Evolutionary conservation across 2,888 invertebrate genomes (phyloP), one percentile per base, ranked within the genome.

Genomic region (Lumbricus terrestris): DNA sequence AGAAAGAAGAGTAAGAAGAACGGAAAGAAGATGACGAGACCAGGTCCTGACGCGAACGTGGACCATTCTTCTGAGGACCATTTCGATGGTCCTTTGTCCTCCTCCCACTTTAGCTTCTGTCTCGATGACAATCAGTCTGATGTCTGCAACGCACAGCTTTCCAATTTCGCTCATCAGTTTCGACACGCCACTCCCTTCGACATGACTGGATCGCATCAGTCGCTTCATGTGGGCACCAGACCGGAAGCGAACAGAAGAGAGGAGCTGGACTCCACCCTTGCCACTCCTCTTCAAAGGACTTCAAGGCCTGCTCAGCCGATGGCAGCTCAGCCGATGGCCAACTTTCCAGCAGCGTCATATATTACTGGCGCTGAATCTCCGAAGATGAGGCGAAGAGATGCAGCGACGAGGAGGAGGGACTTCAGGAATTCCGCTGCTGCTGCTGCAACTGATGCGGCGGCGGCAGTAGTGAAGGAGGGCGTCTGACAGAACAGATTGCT

Each of bases 291-390:
- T 47, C 47, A 8, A 47, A 47, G 23, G 23, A 47, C n/a, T 69
- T 69, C 69, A n/a, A n/a, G 69, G 69, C 69, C 69, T 69, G 69
- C 69, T n/a, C 69, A 69, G 69, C 69, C 69, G 69, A 69, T 69
- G 6, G 69, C 8, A 47, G 47, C 20, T 47, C 47, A 47, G 47
- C 47, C 47, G 18, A 47, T 47, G 1, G 18, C 23, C 29, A n/a
- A 69, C n/a, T 69, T 69, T 69, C n/a, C 69, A 29, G 8, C n/a
- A 16, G 2, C n/a, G 8, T n/a, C 29, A n/a, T 8, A n/a, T n/a
- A n/a, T 11, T 29, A 11, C n/a, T 29, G 11, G n/a, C 69, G 69
- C 13, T 11, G 69, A 69, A 69, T 69, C 69, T 69, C 13, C 16
- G 69, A 69, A n/a, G 8, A n/a, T 69, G n/a, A 69, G 69, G 69